Conservation (phyloP, 2,888 invertebrate species). For the Agrochola litura region DNA sequence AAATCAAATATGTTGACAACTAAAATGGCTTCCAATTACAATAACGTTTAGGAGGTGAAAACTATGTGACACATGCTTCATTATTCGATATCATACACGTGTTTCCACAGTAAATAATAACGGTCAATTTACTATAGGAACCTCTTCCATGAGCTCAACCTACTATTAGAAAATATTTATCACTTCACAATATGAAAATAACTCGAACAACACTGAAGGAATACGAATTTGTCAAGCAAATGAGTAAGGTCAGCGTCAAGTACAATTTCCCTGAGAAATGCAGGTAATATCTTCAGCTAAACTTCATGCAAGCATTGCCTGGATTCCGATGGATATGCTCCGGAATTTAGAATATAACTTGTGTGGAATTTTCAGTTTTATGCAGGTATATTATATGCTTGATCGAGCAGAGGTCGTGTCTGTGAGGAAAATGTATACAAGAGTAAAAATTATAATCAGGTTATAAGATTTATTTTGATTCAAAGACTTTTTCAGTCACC, state of each 20-base stretch:
- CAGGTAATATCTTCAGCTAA: slow-evolving; percentile 65
- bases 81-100: not conserved
- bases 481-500: not conserved
- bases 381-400: slow-evolving; percentile 12
- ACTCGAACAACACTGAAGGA: not conserved
- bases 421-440: not conserved
- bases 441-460: not conserved
- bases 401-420: not conserved
- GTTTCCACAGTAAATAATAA: not conserved
- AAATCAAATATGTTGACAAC: not conserved
- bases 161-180: not conserved
- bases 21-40: not conserved
- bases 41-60: not conserved
- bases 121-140: not conserved
- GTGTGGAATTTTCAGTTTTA: slow-evolving; percentile 43
- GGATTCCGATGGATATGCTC: slow-evolving; percentile 57
- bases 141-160: not conserved
- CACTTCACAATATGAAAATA: not conserved
- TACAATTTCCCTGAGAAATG: slow-evolving; percentile 60
- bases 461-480: not conserved
- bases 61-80: not conserved
- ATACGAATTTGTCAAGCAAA: slow-evolving; percentile 30
- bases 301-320: slow-evolving; percentile 58
- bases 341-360: slow-evolving; percentile 43
- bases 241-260: slow-evolving; percentile 38